Evolutionary conservation across 2,797 vertebrate genomes (phyloP).

Genomic region (Margarornis squamiger): DNA sequence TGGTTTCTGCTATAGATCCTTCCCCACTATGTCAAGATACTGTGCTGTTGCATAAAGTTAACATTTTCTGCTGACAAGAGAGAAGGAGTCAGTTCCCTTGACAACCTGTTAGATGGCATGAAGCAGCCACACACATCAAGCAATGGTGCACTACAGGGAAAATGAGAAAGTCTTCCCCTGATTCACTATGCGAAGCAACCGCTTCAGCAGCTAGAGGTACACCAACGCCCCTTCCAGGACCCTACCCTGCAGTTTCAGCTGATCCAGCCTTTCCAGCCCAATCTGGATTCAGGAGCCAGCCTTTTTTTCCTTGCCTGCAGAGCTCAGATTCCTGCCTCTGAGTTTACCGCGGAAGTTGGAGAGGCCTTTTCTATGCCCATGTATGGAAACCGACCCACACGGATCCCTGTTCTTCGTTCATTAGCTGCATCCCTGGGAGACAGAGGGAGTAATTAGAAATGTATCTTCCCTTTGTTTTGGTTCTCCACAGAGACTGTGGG

Average conservation of each 20-base stretch:
- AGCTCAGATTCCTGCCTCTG: conserved; percentile 65
- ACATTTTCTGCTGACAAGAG: neutral
- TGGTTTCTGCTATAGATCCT: neutral
- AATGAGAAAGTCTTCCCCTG: neutral
- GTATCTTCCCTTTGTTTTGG: conserved; percentile 43
- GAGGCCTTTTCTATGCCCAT: conserved; percentile 65
- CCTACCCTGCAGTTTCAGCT: conserved; percentile 65
- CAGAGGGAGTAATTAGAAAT: conserved; percentile 65
- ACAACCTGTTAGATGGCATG: neutral
- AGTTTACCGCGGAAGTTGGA: conserved; percentile 62
- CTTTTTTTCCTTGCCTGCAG: conserved; percentile 65
- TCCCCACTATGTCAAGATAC: neutral
- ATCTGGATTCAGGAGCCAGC: conserved; percentile 53
- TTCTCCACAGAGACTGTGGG: conserved; percentile 53
- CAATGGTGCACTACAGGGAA: neutral
- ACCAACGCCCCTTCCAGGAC: conserved; percentile 40
- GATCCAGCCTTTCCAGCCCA: conserved; percentile 61
- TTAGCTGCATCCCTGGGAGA: conserved; percentile 71
- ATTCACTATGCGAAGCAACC: neutral
- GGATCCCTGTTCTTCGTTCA: conserved; percentile 67
- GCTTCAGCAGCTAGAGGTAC: conserved; percentile 8
- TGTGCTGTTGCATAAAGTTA: neutral
- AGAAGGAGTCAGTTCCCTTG: neutral
- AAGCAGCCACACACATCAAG: neutral
- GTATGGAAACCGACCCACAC: conserved; percentile 68